Evolutionary conservation across 2,797 vertebrate genomes (phyloP).

Genomic region (Chanos chanos): DNA sequence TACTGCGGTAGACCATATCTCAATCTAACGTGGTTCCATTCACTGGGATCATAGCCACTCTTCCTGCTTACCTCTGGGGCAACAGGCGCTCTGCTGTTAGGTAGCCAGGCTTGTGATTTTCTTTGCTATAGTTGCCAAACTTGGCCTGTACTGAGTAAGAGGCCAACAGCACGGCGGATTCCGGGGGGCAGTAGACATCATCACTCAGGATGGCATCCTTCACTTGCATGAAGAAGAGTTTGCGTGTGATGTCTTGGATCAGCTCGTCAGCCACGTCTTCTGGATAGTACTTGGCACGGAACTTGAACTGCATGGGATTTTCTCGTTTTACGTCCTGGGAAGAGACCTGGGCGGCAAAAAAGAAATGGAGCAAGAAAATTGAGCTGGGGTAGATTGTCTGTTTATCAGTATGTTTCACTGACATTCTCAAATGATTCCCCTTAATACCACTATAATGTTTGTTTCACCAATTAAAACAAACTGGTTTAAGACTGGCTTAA

Average conservation of each 20-base stretch:
- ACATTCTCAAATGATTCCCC: no score
- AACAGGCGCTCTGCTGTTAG: conserved; percentile 82
- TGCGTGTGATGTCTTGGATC: conserved; percentile 94
- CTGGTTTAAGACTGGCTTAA: no score
- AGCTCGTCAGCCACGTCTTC: conserved; percentile 93
- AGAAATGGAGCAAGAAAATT: not conserved
- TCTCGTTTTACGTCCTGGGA: conserved; percentile 88
- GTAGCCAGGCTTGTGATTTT: conserved; percentile 76
- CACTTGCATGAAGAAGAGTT: conserved; percentile 92
- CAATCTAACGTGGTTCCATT: no score
- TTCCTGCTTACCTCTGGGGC: conserved; percentile 79
- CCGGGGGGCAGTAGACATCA: conserved; percentile 91
- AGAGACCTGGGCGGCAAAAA: conserved; percentile 74
- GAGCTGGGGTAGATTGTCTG: not conserved
- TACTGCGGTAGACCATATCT: no score
- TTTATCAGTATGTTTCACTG: not conserved
- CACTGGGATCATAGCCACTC: no score
- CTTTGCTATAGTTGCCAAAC: conserved; percentile 81
- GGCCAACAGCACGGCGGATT: conserved; percentile 90
- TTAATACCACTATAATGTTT: no score
- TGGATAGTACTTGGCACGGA: conserved; percentile 89
- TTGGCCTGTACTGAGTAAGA: conserved; percentile 94
- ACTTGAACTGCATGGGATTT: conserved; percentile 87
- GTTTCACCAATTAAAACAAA: no score
- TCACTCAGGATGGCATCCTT: conserved; percentile 86